Base-by-base conservation (phyloP, 1,140 invertebrate genomes). In the Harpegnathos saltator region DNA sequence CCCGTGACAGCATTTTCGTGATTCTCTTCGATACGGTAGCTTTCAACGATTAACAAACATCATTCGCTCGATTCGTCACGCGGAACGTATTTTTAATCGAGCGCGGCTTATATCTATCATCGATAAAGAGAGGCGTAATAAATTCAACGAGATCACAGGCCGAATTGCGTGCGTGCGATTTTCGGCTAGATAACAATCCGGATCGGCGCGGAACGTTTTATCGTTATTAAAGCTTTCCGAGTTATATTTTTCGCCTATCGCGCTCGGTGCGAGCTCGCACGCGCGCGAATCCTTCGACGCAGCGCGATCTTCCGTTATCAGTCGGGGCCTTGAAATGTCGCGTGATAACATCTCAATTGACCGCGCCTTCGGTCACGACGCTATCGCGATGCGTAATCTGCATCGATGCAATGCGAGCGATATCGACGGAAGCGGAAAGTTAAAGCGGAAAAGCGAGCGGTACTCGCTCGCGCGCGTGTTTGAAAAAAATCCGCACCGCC, bases 171-270 rank as follows among this genome's bases (percentile, higher is more conserved):
- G 38, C 38, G n/a, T n/a, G 38, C 38, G 38, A 11, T 44, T 44
- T 11, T 44, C 7, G 38, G 38, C 7, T 80, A 59, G 75, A 80
- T 80, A 80, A n/a, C 7, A 15, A 71, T 80, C 24, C 0, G 1
- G 58, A 78, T 33, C 29, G 29, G 29, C 52, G 50, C 44, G 56
- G 50, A 78, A 69, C 17, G 75, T 59, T 80, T 80, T 80, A 80
- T 69, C 29, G 19, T 68, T 29, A 69, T 68, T 29, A 58, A 80
- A 58, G 17, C 65, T 58, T 78, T 56, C 11, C 48, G 26, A 48
- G 9, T 69, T 69, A 58, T 1, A 17, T 72, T 24, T 24, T 38
- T 3, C 24, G 3, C 15, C n/a, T n/a, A 71, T 19, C 38, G 15
- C 29, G 5, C 59, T 48, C 44, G n/a, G n/a, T 73, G 3, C 4